These are phyloP conservation scores for Morpho helenor DNA, from an alignment of 2,888 invertebrate species.

Conservation along the genomic window DNA sequence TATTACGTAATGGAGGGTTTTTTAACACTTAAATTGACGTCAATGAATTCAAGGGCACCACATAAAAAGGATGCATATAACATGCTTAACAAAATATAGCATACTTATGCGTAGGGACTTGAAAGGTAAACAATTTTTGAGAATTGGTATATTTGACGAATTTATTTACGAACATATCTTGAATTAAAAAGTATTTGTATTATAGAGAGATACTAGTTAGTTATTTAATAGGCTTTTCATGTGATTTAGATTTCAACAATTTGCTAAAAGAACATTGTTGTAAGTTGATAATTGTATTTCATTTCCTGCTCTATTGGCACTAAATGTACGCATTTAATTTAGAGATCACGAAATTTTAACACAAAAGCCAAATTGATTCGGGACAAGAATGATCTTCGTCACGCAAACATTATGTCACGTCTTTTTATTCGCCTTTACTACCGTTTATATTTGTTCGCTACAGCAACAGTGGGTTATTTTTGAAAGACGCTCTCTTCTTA, in stretches of 20 bases:
- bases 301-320: background rate
- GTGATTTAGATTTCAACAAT: background rate
- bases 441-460: slow-evolving; percentile 54
- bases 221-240: background rate
- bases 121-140: too few relatives aligned
- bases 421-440: slow-evolving; percentile 45
- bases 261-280: background rate
- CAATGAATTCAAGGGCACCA: too few relatives aligned
- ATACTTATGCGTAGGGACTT: too few relatives aligned
- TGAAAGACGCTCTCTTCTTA: slow-evolving; percentile 55
- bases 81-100: too few relatives aligned
- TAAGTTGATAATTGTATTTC: slow-evolving; percentile 1
- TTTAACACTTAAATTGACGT: too few relatives aligned
- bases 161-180: too few relatives aligned
- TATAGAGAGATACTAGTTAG: too few relatives aligned
- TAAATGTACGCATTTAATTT: slow-evolving; percentile 1
- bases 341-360: slow-evolving; percentile 5
- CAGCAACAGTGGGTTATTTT: slow-evolving; percentile 56
- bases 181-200: too few relatives aligned
- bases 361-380: slow-evolving; percentile 13
- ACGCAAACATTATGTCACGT: slow-evolving; percentile 41
- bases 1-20: too few relatives aligned
- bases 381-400: slow-evolving; percentile 15
- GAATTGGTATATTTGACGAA: too few relatives aligned
- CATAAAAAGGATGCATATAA: too few relatives aligned